Base-by-base conservation (phyloP, 2,888 invertebrate species). In the Oeneis ivallda region DNA sequence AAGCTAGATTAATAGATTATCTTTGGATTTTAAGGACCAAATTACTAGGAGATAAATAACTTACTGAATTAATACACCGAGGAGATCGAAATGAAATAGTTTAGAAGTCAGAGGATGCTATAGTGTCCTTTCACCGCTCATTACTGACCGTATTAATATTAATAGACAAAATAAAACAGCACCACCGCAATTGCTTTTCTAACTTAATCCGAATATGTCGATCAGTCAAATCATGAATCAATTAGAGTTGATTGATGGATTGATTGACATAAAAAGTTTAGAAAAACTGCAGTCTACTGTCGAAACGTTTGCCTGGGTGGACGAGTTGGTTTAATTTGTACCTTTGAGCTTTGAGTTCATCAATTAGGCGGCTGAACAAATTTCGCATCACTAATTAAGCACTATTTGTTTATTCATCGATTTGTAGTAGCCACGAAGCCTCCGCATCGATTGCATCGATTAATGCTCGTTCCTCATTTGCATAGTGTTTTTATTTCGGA, bases 401-500 rank as follows among this genome's bases (percentile, higher is more conserved):
- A 79, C 83, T 86, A 86, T 88, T 89, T 89, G 87, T 88, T 86
- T 86, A 86, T 87, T 83, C 87, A 87, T 87, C 85, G 85, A 85
- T 88, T 84, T 82, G 83, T 84, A 84, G 87, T 86, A 87, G 87
- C 84, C 59, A 79, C 72, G 82, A 81, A 82, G 79, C 26, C 26
- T 26, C 26, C 26, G 26, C 83, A 76, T 84, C 85, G 86, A 85
- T 84, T 87, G 86, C 85, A 79, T 76, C 76, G 88, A 88, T 89
- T 86, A 86, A 56, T 88, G 84, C 85, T 81, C 79, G 78, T 74
- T 78, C 74, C 76, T 81, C 80, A 91, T 90, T 91, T 90, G 86
- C 89, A 90, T 91, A 88, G 84, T 82, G 86, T 85, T 89, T 89
- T 88, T 87, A 90, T 89, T 88, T 89, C 79, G 84, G 84, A 84